These are phyloP conservation scores for Therioaphis trifolii DNA, from an alignment of 2,888 invertebrate species.

Conservation along the genomic window DNA sequence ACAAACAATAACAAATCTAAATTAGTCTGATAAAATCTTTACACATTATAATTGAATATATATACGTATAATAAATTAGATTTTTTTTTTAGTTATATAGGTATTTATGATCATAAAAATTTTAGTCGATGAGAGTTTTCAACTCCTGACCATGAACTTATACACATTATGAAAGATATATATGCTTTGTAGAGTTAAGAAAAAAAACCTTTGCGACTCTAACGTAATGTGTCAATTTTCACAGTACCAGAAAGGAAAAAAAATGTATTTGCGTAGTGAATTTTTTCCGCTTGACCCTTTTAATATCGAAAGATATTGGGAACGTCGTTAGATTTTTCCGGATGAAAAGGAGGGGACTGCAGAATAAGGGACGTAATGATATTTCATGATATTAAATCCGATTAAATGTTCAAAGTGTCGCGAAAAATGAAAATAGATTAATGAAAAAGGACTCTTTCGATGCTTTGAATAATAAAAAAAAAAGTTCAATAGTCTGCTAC, in stretches of 20 bases:
- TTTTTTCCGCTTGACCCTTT: slow-evolving; percentile 55
- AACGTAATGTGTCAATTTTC: neutral
- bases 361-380: slow-evolving; percentile 20
- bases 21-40: too few species aligned
- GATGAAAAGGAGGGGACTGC: slow-evolving; percentile 20
- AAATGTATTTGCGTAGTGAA: slow-evolving; percentile 40
- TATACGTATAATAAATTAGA: too few species aligned
- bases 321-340: slow-evolving; percentile 43
- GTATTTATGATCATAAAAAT: too few species aligned
- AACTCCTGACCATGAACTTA: neutral
- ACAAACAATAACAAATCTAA: too few species aligned
- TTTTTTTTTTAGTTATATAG: too few species aligned
- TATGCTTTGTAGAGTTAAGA: neutral
- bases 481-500: neutral
- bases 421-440: slow-evolving; percentile 41
- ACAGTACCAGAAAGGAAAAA: neutral
- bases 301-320: slow-evolving; percentile 26
- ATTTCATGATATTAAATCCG: slow-evolving; percentile 46
- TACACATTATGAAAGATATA: neutral
- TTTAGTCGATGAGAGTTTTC: too few species aligned
- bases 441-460: neutral
- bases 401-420: slow-evolving; percentile 45
- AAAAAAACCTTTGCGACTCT: neutral
- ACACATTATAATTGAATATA: too few species aligned
- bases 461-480: neutral